Evolutionary conservation across 2,113 vertebrate genomes (phyloP), one percentile per base, ranked within the genome.

Genomic region (Chunga burmeisteri): DNA sequence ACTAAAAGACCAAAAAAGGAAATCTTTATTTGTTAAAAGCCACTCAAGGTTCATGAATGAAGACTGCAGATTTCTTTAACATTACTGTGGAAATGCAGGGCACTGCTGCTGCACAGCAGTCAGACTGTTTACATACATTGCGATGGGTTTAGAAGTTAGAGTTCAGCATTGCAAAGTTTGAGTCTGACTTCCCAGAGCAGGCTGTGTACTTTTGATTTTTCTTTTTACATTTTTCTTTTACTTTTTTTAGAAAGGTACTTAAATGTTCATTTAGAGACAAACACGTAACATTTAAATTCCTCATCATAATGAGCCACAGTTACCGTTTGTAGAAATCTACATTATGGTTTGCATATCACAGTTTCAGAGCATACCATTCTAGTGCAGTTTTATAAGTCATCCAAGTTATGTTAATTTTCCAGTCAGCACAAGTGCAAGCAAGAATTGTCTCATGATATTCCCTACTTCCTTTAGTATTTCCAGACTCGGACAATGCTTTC

Each of bases 1-100:
- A 99, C 96, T 96, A 2, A 97, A 98, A 97, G 95, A 97, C 85
- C 73, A 88, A 95, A 95, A 97, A 95, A 96, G 96, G 94, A 97
- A 96, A 84, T 96, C 81, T 92, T 95, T 98, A 89, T 94, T 90
- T 93, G 59, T 97, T 98, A 86, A 89, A 93, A 97, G 62, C 87
- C 90, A 81, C 80, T 90, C 44, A 46, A 93, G 93, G 91, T 91
- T 85, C 59, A 90, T 92, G 73, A 88, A 77, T 47, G 85, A 73
- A 83, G 78, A 91, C 63, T 89, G 29, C 86, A 78, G 80, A 88
- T 95, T 86, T 97, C 95, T 91, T 79, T 96, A 61, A 59, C 4
- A 0, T 86, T 79, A 36, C 52, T 80, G n/a, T 94, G 73, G 42
- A 96, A 94, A 79, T 65, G 63, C 52, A 63, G 40, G 68, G 65